Evolutionary conservation across 2,113 vertebrate genomes (phyloP).

Genomic region (Sciurus niger): DNA sequence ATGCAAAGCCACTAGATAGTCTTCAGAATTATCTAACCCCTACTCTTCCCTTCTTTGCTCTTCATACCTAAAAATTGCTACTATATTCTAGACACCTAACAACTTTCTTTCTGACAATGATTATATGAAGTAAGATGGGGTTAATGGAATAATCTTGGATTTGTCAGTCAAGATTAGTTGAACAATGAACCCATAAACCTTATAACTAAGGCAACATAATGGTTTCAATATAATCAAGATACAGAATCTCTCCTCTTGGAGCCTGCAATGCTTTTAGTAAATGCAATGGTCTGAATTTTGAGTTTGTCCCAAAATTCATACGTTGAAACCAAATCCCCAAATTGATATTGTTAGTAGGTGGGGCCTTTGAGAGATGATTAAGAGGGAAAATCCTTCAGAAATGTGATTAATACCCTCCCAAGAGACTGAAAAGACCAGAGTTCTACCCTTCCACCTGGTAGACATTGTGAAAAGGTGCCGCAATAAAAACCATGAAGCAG

Average conservation of each 20-base stretch:
- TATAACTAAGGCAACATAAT: neutral
- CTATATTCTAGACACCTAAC: neutral
- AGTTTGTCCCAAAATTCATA: fast-evolving
- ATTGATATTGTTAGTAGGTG: neutral
- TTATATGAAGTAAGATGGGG: neutral
- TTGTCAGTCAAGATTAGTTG: neutral
- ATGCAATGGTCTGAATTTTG: neutral
- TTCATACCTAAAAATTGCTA: neutral
- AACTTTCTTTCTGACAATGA: neutral
- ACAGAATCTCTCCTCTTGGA: neutral
- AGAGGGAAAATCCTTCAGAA: neutral
- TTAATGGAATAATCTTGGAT: neutral
- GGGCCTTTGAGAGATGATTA: neutral
- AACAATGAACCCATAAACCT: neutral
- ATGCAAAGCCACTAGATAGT: neutral
- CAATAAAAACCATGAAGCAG: neutral
- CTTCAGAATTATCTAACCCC: neutral
- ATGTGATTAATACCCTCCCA: neutral
- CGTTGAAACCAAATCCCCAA: neutral
- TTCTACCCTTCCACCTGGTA: neutral
- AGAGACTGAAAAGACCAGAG: neutral
- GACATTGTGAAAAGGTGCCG: neutral
- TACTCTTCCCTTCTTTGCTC: neutral
- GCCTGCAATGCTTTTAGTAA: neutral
- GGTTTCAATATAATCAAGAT: neutral